Evolutionary conservation across 2,113 vertebrate species (phyloP), one percentile per base, ranked within the genome.

Genomic region (Xyrauchen texanus): DNA sequence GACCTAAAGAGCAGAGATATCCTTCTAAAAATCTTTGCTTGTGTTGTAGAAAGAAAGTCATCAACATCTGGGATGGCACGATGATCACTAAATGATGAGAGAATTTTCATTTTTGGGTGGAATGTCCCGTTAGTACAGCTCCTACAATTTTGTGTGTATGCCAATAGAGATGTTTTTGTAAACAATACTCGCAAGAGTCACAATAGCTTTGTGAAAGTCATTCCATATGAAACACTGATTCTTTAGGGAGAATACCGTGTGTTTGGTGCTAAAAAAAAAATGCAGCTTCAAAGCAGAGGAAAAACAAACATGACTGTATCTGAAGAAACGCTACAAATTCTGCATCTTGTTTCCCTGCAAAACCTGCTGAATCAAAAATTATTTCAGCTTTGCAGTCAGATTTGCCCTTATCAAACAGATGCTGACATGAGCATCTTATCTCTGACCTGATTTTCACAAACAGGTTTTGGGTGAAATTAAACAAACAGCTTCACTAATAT

Each of bases 271-370:
- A 34, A 47, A 12, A 52, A 21, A 66, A 53, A 13, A 66, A 76
- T 65, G 12, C 34, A 11, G 12, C 74, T 53, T 66, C 49, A 76
- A 76, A 65, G 62, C 21, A 65, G 62, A 55, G 62, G 62, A 76
- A 68, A 16, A 49, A 51, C 72, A 52, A 61, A 47, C 55, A 49
- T 9, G 57, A 61, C 21, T 7, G 4, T 57, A 49, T 61, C 55
- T 13, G 15, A 61, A 73, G 45, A 61, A 73, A 62, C 45, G 45
- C 68, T 58, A 5, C 13, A 58, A 58, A 71, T 9, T 6, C 10
- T 44, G 57, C 21, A 73, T 62, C 71, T 12, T 7, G 44, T 73
- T 73, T 49, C 45, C 61, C 42, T 1, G 4, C 71, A 13, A 72
- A 72, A 42, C 55, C 70, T 73, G 70, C 72, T 42, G 72, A n/a